phyloP scores from a whole-genome alignment of 1,140 invertebrate species.

The Micrasema minimum region DNA sequence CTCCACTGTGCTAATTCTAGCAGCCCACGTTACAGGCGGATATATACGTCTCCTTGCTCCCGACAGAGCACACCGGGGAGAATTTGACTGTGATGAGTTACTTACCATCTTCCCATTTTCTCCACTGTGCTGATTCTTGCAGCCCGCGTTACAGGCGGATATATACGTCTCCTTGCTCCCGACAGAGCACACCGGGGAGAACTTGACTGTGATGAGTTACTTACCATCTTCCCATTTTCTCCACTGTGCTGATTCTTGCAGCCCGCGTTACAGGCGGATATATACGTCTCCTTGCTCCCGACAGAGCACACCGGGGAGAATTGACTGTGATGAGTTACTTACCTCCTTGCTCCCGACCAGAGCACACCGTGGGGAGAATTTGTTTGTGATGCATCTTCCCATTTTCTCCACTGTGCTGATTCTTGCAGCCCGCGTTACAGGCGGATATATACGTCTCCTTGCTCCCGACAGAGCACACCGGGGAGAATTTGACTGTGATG shows the following conservation, averaged over 20 bases:
- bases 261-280: slow-evolving; percentile 81
- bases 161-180: too few relatives aligned
- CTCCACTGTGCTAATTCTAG: slow-evolving; percentile 57
- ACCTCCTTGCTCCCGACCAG: too few relatives aligned
- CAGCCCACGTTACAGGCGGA: slow-evolving; percentile 80
- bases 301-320: slow-evolving; percentile 79
- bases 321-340: too few relatives aligned
- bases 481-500: too few relatives aligned
- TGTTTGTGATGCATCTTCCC: too few relatives aligned
- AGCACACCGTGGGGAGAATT: too few relatives aligned
- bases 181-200: too few relatives aligned
- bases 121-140: too few relatives aligned
- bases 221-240: slow-evolving; percentile 27
- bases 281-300: slow-evolving; percentile 70
- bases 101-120: too few relatives aligned
- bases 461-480: slow-evolving; percentile 72
- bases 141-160: too few relatives aligned
- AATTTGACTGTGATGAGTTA: too few relatives aligned
- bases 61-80: slow-evolving; percentile 72
- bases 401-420: slow-evolving; percentile 56
- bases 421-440: slow-evolving; percentile 76
- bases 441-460: slow-evolving; percentile 74
- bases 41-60: slow-evolving; percentile 70
- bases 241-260: slow-evolving; percentile 64
- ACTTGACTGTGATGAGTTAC: too few relatives aligned